Evolutionary conservation across 2,888 invertebrate genomes (phyloP).

Genomic region (Nowickia ferox): DNA sequence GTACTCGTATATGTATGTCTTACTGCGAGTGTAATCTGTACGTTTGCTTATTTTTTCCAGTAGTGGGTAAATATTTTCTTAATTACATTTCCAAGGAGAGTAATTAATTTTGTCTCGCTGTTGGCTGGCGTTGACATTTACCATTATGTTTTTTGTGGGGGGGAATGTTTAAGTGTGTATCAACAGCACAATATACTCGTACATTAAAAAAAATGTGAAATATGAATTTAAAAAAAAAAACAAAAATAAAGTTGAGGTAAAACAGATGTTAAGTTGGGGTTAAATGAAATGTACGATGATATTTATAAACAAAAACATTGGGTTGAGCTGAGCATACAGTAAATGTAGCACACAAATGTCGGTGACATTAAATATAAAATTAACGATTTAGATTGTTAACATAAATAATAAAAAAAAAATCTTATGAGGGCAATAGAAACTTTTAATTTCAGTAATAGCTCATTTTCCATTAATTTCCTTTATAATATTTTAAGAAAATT

Average conservation of each 20-base stretch:
- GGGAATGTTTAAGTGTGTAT: conserved; percentile 56
- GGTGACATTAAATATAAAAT: conserved; percentile 65
- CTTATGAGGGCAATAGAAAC: not conserved
- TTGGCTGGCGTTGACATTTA: conserved; percentile 79
- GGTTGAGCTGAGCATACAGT: not conserved
- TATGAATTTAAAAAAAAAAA: conserved; percentile 42
- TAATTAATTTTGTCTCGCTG: conserved; percentile 82
- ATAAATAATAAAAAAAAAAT: conserved; percentile 6
- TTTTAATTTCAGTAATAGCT: not conserved
- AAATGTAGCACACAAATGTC: conserved; percentile 63
- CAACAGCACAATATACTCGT: conserved; percentile 46
- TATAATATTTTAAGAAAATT: too few species aligned
- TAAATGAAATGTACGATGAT: conserved; percentile 50
- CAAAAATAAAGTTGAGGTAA: conserved; percentile 62
- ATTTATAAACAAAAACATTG: not conserved
- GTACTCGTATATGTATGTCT: conserved; percentile 19
- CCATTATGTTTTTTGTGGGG: conserved; percentile 66
- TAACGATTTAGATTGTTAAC: conserved; percentile 43
- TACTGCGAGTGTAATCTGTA: not conserved
- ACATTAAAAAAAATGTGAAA: conserved; percentile 8
- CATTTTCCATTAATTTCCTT: not conserved
- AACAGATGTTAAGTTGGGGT: conserved; percentile 71
- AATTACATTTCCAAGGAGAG: conserved; percentile 82
- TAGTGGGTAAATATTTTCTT: conserved; percentile 81
- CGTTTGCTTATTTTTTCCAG: conserved; percentile 47